phyloP scores from a whole-genome alignment of 2,797 vertebrate species.

The Bovichtus diacanthus region DNA sequence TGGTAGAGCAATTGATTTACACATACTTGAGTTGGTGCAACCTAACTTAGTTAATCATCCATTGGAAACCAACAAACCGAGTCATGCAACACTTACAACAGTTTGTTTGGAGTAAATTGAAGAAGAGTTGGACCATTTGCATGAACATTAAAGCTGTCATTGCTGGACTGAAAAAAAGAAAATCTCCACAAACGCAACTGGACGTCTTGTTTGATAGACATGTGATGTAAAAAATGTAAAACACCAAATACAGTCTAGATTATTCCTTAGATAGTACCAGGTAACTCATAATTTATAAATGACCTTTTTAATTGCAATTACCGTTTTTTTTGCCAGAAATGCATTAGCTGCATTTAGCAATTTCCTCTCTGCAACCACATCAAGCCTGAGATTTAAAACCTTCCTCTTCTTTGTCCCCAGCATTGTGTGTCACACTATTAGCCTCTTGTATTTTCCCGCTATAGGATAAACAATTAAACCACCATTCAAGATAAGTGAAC shows the following conservation, averaged over 20 bases:
- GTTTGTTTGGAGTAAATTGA: neutral
- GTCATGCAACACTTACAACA: neutral
- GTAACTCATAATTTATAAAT: slow-evolving; percentile 16
- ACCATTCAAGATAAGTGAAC: slow-evolving; percentile 15
- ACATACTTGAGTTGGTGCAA: neutral
- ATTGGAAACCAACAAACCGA: neutral
- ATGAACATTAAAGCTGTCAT: neutral
- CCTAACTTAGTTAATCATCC: neutral
- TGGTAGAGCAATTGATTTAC: neutral
- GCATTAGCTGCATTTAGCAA: neutral
- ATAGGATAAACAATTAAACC: slow-evolving; percentile 34
- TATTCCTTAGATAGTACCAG: slow-evolving; percentile 1
- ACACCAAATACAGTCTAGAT: neutral
- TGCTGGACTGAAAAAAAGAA: neutral
- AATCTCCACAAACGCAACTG: neutral
- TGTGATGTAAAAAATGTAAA: slow-evolving; percentile 1
- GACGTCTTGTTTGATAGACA: neutral
- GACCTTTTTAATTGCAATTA: slow-evolving; percentile 21
- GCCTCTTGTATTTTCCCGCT: slow-evolving; percentile 5
- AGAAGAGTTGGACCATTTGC: neutral
- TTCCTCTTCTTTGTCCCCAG: slow-evolving; percentile 1
- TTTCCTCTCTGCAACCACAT: slow-evolving; percentile 17
- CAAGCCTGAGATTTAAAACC: slow-evolving; percentile 4
- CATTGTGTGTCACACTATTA: neutral
- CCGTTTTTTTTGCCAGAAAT: slow-evolving; percentile 8